These are phyloP conservation scores for Drosophila pseudoobscura DNA, from an alignment of 1,140 invertebrate genomes.

Conservation along the genomic window DNA sequence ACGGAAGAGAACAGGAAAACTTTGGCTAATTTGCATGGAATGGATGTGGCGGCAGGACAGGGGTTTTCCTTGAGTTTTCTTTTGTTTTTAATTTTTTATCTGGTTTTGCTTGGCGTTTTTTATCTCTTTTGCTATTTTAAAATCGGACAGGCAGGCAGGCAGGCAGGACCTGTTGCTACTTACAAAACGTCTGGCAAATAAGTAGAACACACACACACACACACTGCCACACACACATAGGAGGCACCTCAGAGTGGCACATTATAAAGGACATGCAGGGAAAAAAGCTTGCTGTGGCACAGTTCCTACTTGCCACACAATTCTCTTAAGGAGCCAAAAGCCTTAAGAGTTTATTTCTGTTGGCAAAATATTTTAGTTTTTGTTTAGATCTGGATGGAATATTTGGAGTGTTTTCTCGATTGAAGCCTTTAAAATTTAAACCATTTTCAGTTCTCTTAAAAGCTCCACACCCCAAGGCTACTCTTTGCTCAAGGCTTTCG, in stretches of 20 bases:
- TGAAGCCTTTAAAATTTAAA: conserved; percentile 7
- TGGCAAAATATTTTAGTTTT: conserved; percentile 12
- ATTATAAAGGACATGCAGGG: conserved; percentile 59
- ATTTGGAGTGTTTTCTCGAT: background rate
- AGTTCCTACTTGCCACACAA: conserved; percentile 42
- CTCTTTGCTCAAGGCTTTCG: background rate
- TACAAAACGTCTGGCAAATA: conserved; percentile 20
- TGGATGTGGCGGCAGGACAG: background rate
- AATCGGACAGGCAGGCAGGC: conserved; percentile 18
- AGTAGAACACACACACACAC: conserved; percentile 31
- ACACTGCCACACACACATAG: background rate
- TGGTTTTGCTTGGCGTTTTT: no score
- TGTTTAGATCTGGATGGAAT: background rate
- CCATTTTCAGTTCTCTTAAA: conserved; percentile 26
- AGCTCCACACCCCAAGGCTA: conserved; percentile 11
- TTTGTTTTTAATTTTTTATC: background rate
- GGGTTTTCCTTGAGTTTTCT: background rate
- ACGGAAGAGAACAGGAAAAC: conserved; percentile 3
- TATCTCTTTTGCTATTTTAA: background rate
- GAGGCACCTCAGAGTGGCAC: conserved; percentile 14
- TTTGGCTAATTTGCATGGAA: conserved; percentile 14
- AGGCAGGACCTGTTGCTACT: conserved; percentile 59
- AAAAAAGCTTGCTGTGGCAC: conserved; percentile 75
- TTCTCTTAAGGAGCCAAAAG: conserved; percentile 14
- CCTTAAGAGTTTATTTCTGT: conserved; percentile 52